These are phyloP conservation scores for Nasonia oneida DNA, from an alignment of 2,888 invertebrate genomes.

Conservation along the genomic window DNA sequence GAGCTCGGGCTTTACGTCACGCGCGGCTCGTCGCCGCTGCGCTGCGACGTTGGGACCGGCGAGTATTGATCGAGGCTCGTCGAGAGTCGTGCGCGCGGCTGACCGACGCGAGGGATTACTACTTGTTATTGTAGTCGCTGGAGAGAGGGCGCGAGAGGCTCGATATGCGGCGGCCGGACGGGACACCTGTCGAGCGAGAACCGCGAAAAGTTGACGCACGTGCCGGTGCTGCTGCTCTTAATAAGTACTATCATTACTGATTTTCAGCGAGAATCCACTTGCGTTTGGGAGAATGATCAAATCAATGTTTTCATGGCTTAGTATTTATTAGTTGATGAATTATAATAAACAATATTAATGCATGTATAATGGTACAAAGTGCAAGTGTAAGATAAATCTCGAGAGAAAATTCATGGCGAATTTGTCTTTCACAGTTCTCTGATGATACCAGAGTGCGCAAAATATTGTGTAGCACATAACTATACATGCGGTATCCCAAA, in stretches of 20 bases:
- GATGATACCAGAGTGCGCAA: not conserved
- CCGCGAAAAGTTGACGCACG: constrained; percentile 12
- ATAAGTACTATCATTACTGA: too few relatives aligned
- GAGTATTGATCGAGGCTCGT: constrained; percentile 49
- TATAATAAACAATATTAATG: not conserved
- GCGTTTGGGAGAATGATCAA: not conserved
- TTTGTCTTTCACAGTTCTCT: not conserved
- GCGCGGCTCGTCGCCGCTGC: constrained; percentile 48
- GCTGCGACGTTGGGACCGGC: not conserved
- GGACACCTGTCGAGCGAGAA: too few relatives aligned
- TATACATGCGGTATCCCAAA: too few relatives aligned
- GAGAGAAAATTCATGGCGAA: not conserved
- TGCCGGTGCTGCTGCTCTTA: not conserved
- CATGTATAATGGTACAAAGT: not conserved
- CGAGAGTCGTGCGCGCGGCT: not conserved
- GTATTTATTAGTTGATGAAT: not conserved
- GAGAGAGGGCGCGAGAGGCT: constrained; percentile 16
- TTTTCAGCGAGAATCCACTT: too few relatives aligned
- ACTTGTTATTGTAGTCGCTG: not conserved
- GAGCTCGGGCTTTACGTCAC: constrained; percentile 80
- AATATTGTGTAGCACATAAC: too few relatives aligned
- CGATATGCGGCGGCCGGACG: not conserved
- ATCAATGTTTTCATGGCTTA: not conserved
- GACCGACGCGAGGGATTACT: not conserved
- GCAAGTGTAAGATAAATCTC: not conserved